Evolutionary conservation across 2,888 invertebrate genomes (phyloP), one percentile per base, ranked within the genome.

Genomic region (Arctia plantaginis): DNA sequence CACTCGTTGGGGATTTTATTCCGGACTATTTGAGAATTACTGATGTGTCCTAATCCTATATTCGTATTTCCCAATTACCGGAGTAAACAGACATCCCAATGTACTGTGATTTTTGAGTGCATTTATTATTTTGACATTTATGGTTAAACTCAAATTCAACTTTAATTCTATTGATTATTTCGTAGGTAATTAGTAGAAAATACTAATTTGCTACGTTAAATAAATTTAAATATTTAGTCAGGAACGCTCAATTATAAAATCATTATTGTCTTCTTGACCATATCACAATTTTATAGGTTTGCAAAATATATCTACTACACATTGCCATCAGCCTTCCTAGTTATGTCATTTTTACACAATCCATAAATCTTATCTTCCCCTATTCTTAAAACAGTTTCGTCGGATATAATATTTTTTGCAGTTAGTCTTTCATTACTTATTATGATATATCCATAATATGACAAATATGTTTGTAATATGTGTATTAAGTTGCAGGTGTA

Each of bases 1-100:
- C 83, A 84, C 84, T 79, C 77, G 72, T 76, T 77, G 39, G 77
- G 76, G 77, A 84, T 77, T 82, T 79, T 69, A 77, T 72, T 66
- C 70, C 67, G 71, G 65, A 69, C 71, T 82, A 76, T 77, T 81
- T 78, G 80, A 72, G 59, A 80, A 77, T 79, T 77, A 75, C 64
- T 72, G 72, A 75, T 77, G 71, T 73, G 68, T 73, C n/a, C n/a
- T n/a, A n/a, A 71, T 69, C 71, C 68, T 71, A 47, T 77, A 44
- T 65, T 70, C 65, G 33, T 41, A 66, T 74, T 55, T 33, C 10
- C 44, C 33, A 68, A 27, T n/a, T 51, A 20, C 23, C 12, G 1
- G 47, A 10, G 12, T 13, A 7, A 47, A 4, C 12, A 1, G 30
- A 47, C 23, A 20, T 23, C 47, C 30, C 51, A 23, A 51, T 51